Evolutionary conservation across 2,113 vertebrate species (phyloP), one percentile per base, ranked within the genome.

Genomic region (Pardalotus punctatus): DNA sequence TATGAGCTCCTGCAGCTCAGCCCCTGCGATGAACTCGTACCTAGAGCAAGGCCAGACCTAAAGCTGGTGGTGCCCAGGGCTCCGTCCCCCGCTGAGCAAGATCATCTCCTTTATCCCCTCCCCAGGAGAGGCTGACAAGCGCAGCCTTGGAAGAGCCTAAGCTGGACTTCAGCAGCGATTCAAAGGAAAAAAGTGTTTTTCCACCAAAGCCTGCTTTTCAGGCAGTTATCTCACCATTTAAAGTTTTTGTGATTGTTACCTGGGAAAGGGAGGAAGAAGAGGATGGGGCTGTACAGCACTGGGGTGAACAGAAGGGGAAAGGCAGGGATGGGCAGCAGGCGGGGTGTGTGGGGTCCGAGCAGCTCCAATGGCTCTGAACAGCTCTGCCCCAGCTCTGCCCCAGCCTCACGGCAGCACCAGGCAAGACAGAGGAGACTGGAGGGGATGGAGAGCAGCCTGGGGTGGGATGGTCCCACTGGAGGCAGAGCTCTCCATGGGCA

Each of bases 21-120:
- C 45, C 22, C 43, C 83, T 16, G 7, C 2, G 72, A 56, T 88
- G 87, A 96, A 54, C 43, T 36, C 42, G 35, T 70, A 56, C 79
- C 64, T 29, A 31, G 62, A 72, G 85, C 62, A 94, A 77, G 89
- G 77, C 60, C 70, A 31, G 50, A 19, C 71, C 60, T 43, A 48
- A 45, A 86, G 86, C 96, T 88, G 79, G 31, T 56, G 50, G 36
- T 4, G 47, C 3, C 1, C 60, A 67, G 47, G n/a, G 83, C 54
- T 94, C 60, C 1, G 0, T 42, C 53, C 47, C 73, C 56, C 0
- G 0, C 73, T 35, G 20, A 36, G 72, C 27, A 4, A 74, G 65
- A 86, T 89, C 76, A 90, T 92, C 82, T 86, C 81, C 76, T 86
- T 86, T 60, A 88, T 86, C 88, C 90, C 77, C 83, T 57, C 62